A percentile compares a stretch with the other conserved stretches of the same genome.
phyloP scores from a whole-genome alignment of 2,113 vertebrate genomes.

The Hemichromis elongatus region DNA sequence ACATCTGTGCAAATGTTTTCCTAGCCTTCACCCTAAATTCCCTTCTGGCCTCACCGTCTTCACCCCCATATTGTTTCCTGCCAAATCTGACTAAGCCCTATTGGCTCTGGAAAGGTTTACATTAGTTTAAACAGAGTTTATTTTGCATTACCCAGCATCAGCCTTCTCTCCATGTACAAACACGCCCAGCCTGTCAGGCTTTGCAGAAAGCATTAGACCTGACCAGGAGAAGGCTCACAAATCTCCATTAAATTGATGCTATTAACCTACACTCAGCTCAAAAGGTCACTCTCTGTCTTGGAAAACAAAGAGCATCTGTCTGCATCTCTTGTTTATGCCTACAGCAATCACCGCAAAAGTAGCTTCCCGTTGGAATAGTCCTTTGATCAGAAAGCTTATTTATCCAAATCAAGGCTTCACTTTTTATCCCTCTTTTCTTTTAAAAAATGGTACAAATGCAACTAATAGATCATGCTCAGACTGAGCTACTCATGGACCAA shows the following conservation, averaged over 20 bases:
- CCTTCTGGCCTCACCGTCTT: neutral
- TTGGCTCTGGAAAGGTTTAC: slow-evolving; percentile 19
- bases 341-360: slow-evolving; percentile 1
- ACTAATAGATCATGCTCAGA: neutral
- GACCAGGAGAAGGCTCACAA: slow-evolving; percentile 14
- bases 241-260: slow-evolving; percentile 48
- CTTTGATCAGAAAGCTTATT: slow-evolving; percentile 42
- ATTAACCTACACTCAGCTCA: slow-evolving; percentile 45
- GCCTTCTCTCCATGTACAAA: neutral
- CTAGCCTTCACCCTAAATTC: neutral
- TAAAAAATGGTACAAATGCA: neutral
- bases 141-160: neutral
- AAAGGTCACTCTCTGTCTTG: slow-evolving; percentile 47
- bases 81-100: neutral
- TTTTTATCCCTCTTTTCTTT: neutral
- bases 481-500: neutral
- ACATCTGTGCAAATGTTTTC: slow-evolving; percentile 57
- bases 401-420: neutral
- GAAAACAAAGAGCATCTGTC: slow-evolving; percentile 54
- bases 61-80: neutral
- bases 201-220: neutral
- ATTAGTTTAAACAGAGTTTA: slow-evolving; percentile 34
- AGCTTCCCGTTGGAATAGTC: neutral
- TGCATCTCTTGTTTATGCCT: slow-evolving; percentile 24
- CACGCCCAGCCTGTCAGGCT: neutral